These are phyloP conservation scores for Yponomeuta evonymella DNA, from an alignment of 2,888 invertebrate genomes.

Conservation along the genomic window DNA sequence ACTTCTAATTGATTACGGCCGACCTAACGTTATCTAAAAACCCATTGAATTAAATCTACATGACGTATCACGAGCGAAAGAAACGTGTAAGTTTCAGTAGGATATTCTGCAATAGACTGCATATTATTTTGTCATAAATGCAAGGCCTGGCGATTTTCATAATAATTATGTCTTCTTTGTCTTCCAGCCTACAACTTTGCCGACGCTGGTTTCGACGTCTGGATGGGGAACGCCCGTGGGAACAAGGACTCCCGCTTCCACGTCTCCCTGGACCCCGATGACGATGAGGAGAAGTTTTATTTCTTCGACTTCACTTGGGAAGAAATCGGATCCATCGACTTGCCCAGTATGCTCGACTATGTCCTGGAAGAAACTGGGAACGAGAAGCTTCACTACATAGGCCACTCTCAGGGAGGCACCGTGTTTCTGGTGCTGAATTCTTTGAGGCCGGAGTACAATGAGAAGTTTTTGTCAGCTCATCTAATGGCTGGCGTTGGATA, in stretches of 20 bases:
- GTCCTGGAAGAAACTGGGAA: slow-evolving; percentile 37
- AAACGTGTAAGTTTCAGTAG: no score
- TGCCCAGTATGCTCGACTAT: slow-evolving; percentile 56
- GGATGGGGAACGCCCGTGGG: slow-evolving; percentile 90
- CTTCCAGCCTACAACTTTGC: slow-evolving; percentile 79
- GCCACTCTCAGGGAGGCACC: slow-evolving; percentile 64
- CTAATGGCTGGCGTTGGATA: slow-evolving; percentile 55
- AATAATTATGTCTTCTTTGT: no score
- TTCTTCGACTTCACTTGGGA: slow-evolving; percentile 62
- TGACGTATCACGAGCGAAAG: no score
- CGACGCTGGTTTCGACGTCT: slow-evolving; percentile 83
- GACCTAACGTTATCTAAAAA: no score
- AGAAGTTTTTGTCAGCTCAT: slow-evolving; percentile 49
- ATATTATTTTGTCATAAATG: no score
- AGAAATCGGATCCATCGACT: slow-evolving; percentile 50
- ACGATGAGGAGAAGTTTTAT: slow-evolving; percentile 26
- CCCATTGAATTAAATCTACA: no score
- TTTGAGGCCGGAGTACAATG: slow-evolving; percentile 46
- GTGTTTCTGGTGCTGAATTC: slow-evolving; percentile 45
- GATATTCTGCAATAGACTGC: no score
- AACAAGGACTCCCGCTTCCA: slow-evolving; percentile 82
- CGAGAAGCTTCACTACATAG: slow-evolving; percentile 51
- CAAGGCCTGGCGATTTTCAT: no score
- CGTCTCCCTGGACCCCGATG: slow-evolving; percentile 42
- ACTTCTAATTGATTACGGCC: no score